A percentile compares a stretch with the other conserved stretches of the same genome.
phyloP scores from a whole-genome alignment of 1,140 invertebrate species.

The Drosophila murphyi region DNA sequence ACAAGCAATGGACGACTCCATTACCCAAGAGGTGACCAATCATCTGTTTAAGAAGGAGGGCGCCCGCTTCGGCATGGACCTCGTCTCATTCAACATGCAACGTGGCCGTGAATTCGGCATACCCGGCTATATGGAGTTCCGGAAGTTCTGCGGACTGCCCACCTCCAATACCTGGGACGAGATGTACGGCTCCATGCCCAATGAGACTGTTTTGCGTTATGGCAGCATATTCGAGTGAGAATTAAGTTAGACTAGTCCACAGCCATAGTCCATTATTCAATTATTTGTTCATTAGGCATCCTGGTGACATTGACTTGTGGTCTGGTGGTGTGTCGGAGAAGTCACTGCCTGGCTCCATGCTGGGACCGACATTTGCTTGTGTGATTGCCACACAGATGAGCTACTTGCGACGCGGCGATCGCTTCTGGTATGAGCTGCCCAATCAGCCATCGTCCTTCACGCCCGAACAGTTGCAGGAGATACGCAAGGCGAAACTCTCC shows the following conservation, averaged over 20 bases:
- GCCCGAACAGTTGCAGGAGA: slow-evolving; percentile 94
- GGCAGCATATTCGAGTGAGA: slow-evolving; percentile 90
- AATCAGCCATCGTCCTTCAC: slow-evolving; percentile 97
- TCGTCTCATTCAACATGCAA: slow-evolving; percentile 98
- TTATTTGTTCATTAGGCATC: slow-evolving; percentile 86
- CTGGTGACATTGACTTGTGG: slow-evolving; percentile 95
- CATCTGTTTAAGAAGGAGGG: slow-evolving; percentile 95
- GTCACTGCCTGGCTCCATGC: slow-evolving; percentile 93
- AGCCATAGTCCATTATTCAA: too few relatives aligned
- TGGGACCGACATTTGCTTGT: slow-evolving; percentile 98
- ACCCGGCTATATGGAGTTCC: slow-evolving; percentile 96
- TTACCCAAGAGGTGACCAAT: slow-evolving; percentile 96
- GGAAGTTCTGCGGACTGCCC: slow-evolving; percentile 95
- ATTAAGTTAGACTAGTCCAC: not conserved
- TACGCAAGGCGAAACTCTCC: slow-evolving; percentile 93
- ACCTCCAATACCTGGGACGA: slow-evolving; percentile 93
- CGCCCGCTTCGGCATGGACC: slow-evolving; percentile 93
- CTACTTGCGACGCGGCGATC: slow-evolving; percentile 94
- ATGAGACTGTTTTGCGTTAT: slow-evolving; percentile 93
- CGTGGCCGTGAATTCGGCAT: slow-evolving; percentile 96
- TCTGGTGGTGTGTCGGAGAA: slow-evolving; percentile 96
- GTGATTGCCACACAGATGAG: slow-evolving; percentile 98
- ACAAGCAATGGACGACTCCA: slow-evolving; percentile 97
- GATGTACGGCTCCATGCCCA: slow-evolving; percentile 94
- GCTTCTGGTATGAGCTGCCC: slow-evolving; percentile 98